Base-by-base conservation (phyloP, 2,797 vertebrate species). In the Acanthurus leucopareius region DNA sequence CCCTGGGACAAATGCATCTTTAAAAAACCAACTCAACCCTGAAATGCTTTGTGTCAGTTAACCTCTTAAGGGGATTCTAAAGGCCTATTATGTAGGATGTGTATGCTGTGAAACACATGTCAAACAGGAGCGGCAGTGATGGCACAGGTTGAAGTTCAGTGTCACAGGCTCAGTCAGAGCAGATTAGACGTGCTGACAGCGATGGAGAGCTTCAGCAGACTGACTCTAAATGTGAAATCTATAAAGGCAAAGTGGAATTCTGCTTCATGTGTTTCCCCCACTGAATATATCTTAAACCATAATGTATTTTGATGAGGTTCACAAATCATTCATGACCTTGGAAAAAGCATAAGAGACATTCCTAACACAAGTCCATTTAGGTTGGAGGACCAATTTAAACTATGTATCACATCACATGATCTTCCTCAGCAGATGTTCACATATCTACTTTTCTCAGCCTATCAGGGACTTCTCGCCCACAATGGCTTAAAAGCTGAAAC, bases 41-140 rank as follows among this genome's bases (percentile, higher is more conserved):
- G 32, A 79, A 74, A 68, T 47, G 22, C 38, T 70, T 44, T 45
- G 40, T 38, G 62, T 74, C 38, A 61, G 38, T 86, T 59, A 47
- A 73, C 20, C 49, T 48, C 42, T 51, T n/a, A 9, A 35, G 42
- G 13, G 51, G 14, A 17, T 44, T 54, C 48, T 25, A 11, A 19
- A 17, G 49, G 20, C 17, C 25, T 2, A 13, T 63, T 66, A 35
- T 51, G 49, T 47, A 17, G 17, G 2, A 60, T 10, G 17, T 42
- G 10, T 35, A 40, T 25, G 53, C n/a, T 25, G 11, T 53, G 49
- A 62, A 59, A 63, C 20, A 16, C 32, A 15, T 17, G 40, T 59
- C 53, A 19, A 57, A 74, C 42, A 40, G 19, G 19, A 69, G 28
- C 16, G 47, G 20, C 15, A 62, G 62, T 7, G 47, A 53, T 57